Percentiles rank a stretch among this genome's conserved stretches.
Conservation (phyloP, 2,113 vertebrate species). For the Hyla sarda region DNA sequence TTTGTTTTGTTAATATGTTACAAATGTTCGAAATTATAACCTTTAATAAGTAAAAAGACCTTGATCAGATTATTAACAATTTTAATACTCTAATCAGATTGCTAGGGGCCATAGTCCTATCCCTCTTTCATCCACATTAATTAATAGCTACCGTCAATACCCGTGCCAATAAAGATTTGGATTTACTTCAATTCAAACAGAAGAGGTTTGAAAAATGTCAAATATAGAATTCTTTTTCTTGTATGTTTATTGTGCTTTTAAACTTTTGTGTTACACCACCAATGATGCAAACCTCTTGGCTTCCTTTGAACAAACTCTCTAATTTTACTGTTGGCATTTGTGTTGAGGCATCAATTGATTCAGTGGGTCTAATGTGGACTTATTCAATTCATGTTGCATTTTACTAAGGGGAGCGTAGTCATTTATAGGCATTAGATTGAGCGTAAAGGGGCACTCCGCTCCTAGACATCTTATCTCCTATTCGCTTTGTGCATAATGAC, state of each 20-base stretch:
- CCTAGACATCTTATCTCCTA: no score
- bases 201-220: not conserved
- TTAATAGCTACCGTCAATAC: not conserved
- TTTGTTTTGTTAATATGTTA: no score
- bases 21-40: not conserved
- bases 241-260: not conserved
- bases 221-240: not conserved
- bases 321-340: no score
- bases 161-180: not conserved
- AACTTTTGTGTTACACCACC: not conserved
- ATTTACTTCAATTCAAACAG: not conserved
- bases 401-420: no score
- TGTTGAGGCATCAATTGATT: no score
- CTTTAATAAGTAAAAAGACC: not conserved
- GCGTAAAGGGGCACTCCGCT: no score
- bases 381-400: no score
- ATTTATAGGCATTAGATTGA: no score
- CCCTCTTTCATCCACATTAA: not conserved
- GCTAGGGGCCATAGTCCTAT: not conserved
- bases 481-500: no score
- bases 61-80: not conserved
- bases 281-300: no score
- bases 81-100: not conserved
- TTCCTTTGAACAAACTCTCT: no score
- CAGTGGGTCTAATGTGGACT: no score